Evolutionary conservation across 2,888 invertebrate genomes (phyloP), one percentile per base, ranked within the genome.

Genomic region (Monopis laevigella): DNA sequence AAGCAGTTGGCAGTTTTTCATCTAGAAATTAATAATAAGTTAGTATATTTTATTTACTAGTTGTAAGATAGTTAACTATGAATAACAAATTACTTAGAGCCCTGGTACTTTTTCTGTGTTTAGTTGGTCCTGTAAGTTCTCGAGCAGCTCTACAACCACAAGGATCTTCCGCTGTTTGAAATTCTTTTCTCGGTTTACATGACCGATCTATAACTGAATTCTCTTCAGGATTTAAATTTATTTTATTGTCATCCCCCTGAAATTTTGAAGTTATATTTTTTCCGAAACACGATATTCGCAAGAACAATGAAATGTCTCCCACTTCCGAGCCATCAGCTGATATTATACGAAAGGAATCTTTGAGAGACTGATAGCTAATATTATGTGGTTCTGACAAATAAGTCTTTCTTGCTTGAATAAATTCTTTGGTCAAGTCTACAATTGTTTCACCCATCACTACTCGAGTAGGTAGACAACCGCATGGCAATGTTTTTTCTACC

Each of bases 281-380:
- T 1, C 88, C 88, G 50, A 88, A 87, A 52, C 86, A 86, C 4
- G 87, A 86, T 58, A 86, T 82, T 8, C 88, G 69, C 32, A 88
- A 64, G 59, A 86, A 88, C 54, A 87, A 80, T 1, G 78, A 59
- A 8, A 87, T 80, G 47, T 84, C 81, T 3, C 88, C 88, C 2
- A 84, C 80, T 47, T 72, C 65, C 6, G 65, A 61, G 0, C 82
- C 80, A 27, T 78, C 82, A 1, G 72, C 57, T 21, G 80, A 82
- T 2, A 64, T 56, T 8, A 88, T 72, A 35, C 77, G 73, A 53
- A 86, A 88, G 2, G 78, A 71, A 51, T 87, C 85, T 53, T 87
- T 86, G 10, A 86, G 54, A 1, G 85, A 84, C 65, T 84, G 83
- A 8, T 13, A 11, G 14, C 32, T 32, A 17, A 32, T 32, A 16